phyloP scores from a whole-genome alignment of 2,888 invertebrate genomes.

The Tetheella fluctuosa region DNA sequence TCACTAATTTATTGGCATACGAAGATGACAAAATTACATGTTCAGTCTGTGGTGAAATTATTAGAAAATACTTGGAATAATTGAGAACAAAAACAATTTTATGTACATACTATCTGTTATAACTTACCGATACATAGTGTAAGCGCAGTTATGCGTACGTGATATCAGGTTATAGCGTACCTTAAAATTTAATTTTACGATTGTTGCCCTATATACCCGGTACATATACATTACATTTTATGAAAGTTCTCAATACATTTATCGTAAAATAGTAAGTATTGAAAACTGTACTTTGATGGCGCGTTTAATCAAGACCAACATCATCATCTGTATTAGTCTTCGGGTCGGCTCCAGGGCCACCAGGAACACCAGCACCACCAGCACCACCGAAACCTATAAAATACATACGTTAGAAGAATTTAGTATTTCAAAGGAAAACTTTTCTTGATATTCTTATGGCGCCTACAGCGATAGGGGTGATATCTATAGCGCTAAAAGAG shows the following conservation, averaged over 20 bases:
- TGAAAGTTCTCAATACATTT: constrained; percentile 3
- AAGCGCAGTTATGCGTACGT: too few relatives aligned
- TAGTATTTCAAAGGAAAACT: background rate
- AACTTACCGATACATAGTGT: background rate
- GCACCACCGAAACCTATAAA: constrained; percentile 59
- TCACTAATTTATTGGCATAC: background rate
- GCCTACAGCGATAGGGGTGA: too few relatives aligned
- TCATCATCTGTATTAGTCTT: constrained; percentile 83
- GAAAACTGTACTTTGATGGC: constrained; percentile 17
- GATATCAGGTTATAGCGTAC: too few relatives aligned
- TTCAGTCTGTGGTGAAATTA: background rate
- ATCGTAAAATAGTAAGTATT: background rate
- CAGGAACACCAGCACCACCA: constrained; percentile 51
- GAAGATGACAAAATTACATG: too few relatives aligned
- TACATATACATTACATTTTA: background rate
- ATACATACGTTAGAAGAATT: constrained; percentile 15
- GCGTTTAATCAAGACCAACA: constrained; percentile 86
- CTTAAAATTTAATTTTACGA: too few relatives aligned
- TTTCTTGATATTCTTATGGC: too few relatives aligned
- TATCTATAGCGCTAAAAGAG: too few relatives aligned
- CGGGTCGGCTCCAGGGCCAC: constrained; percentile 43
- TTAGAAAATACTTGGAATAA: background rate
- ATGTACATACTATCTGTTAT: constrained; percentile 5
- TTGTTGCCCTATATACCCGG: background rate
- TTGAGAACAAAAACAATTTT: background rate